Evolutionary conservation across 2,113 vertebrate species (phyloP), one percentile per base, ranked within the genome.

Genomic region (Myrmophylax atrothorax): DNA sequence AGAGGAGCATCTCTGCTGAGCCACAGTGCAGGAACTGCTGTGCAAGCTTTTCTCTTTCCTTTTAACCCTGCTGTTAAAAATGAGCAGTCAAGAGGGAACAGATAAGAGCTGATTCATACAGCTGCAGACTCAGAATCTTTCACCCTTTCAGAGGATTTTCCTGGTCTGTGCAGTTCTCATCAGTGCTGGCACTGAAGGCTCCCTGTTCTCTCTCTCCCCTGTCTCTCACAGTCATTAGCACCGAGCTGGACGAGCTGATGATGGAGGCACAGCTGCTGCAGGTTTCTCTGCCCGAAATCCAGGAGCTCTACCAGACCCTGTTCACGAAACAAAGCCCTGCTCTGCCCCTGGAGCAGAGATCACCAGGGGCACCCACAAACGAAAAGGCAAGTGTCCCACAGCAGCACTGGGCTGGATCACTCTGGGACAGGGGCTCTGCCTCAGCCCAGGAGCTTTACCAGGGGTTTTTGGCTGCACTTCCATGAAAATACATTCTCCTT

Each of bases 201-300:
- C 67, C 52, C 75, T 73, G 52, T 55, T 90, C 19, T 90, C 35
- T 86, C 66, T 96, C 83, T 62, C 76, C 83, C 66, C 76, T 42
- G 40, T 94, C 42, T 97, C 66, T 97, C 83, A 29, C 79, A 99
- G 99, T 98, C 64, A 49, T 99, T 89, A 99, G 98, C 96, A 92
- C 93, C 9, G 99, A 99, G 81, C 97, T 99, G 96, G 99, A 99
- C 58, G 98, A 99, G 93, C 94, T 99, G 87, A 98, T 99, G 98
- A 99, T 99, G 98, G 99, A 99, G 96, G 99, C 99, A 37, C 99
- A 99, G 75, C 97, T 99, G 93, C 98, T 99, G 22, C 99, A 99
- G 97, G 99, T 99, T 35, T 98, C 98, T 66, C 96, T 99, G 87
- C 99, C 99, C 1, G 99, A 99, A 96, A 98, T 99, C 87, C 98